Conservation (phyloP, 2,888 invertebrate species). For the Baccha elongata region DNA sequence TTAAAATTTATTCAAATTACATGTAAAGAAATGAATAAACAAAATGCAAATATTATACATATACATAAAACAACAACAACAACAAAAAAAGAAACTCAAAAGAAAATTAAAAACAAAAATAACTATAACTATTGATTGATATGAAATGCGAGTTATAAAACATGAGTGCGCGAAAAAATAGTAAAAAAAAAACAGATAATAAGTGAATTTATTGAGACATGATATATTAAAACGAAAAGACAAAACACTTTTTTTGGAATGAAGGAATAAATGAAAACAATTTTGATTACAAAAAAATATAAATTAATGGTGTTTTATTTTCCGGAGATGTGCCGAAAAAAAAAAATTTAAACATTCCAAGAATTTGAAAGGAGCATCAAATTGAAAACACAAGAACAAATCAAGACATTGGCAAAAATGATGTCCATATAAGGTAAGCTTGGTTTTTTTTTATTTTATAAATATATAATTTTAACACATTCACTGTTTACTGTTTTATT, state of each 20-base stretch:
- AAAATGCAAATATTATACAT: slow-evolving; percentile 68
- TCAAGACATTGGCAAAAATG: too few species aligned
- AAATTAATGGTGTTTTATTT: slow-evolving; percentile 1
- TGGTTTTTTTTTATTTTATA: too few species aligned
- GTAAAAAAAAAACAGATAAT: slow-evolving; percentile 49
- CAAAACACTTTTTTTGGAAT: slow-evolving; percentile 65
- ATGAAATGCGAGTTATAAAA: slow-evolving; percentile 47
- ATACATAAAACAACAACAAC: slow-evolving; percentile 54
- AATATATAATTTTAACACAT: too few species aligned
- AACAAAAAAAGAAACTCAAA: slow-evolving; percentile 47
- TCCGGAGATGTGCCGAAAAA: too few species aligned
- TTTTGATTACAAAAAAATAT: slow-evolving; percentile 71
- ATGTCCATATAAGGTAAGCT: too few species aligned
- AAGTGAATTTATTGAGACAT: slow-evolving; percentile 71
- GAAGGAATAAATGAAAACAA: slow-evolving; percentile 71
- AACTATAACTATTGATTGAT: slow-evolving; percentile 61
- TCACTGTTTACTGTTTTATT: too few species aligned
- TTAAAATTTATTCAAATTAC: slow-evolving; percentile 70
- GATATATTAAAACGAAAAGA: slow-evolving; percentile 57
- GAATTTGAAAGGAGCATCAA: too few species aligned
- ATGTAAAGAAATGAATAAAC: slow-evolving; percentile 55
- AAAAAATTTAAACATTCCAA: too few species aligned
- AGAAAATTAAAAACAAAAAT: slow-evolving; percentile 16
- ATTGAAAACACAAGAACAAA: too few species aligned
- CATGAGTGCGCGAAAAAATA: slow-evolving; percentile 48